Percentiles rank a stretch among this genome's conserved stretches.
Conservation (phyloP, 2,888 invertebrate species). For the Stenodema calcarata region DNA sequence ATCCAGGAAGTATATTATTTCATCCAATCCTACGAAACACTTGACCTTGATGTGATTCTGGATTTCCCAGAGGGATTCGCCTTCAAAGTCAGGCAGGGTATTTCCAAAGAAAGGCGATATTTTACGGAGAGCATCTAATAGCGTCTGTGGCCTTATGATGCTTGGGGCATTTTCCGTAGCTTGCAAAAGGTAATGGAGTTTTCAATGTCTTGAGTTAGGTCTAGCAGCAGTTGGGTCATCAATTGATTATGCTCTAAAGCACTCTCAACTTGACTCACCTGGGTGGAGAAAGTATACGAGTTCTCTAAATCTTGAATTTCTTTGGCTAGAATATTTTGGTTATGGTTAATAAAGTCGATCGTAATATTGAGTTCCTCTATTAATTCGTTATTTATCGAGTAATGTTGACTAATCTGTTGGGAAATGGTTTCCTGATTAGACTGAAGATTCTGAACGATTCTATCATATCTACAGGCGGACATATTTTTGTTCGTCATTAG, state of each 20-base stretch:
- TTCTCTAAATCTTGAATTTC: no score
- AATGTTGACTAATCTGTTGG: not conserved
- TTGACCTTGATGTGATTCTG: not conserved
- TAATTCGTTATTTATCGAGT: not conserved
- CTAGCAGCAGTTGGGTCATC: not conserved
- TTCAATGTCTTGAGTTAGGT: conserved; percentile 5
- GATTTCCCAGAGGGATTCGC: not conserved
- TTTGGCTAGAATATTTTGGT: not conserved
- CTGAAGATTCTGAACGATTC: not conserved
- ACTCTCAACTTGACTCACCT: not conserved
- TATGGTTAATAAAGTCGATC: not conserved
- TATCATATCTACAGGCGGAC: no score
- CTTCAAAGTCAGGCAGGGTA: not conserved
- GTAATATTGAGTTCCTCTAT: not conserved
- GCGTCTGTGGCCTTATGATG: not conserved
- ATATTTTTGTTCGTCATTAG: not conserved
- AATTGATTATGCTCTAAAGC: conserved; percentile 5
- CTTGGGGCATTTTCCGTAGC: not conserved
- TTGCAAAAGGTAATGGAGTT: not conserved
- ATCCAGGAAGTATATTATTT: conserved; percentile 2
- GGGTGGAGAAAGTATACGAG: not conserved
- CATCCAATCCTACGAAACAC: not conserved
- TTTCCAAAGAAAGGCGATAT: not conserved
- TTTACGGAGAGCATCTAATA: not conserved
- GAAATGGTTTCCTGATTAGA: not conserved